A percentile compares a stretch with the other conserved stretches of the same genome.
Conservation (phyloP, 1,140 invertebrate species). For the Myzus persicae region DNA sequence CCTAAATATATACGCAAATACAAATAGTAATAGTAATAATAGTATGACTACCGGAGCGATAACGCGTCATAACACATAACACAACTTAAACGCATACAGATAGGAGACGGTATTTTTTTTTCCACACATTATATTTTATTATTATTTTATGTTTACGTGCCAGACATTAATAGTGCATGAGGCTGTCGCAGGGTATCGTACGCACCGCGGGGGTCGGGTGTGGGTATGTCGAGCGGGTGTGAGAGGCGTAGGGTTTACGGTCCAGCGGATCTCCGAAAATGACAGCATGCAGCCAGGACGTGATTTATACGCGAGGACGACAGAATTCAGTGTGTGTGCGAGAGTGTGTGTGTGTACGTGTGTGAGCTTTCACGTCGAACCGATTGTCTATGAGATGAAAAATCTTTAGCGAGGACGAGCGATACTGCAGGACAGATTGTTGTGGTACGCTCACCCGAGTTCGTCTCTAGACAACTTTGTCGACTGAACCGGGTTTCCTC, state of each 20-base stretch:
- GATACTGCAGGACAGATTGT: not conserved
- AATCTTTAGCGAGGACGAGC: not conserved
- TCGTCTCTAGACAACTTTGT: not conserved
- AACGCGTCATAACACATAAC: not conserved
- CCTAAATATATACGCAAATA: not conserved
- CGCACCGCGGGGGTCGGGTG: not conserved
- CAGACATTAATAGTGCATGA: slow-evolving; percentile 2
- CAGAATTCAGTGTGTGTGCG: not conserved
- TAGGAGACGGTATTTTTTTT: not conserved
- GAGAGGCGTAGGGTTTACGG: not conserved
- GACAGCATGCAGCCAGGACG: not conserved
- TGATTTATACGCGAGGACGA: slow-evolving; percentile 14
- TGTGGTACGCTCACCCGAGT: not conserved
- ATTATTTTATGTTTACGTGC: not conserved
- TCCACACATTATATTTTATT: not conserved
- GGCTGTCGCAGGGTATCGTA: not conserved
- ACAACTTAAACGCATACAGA: not conserved
- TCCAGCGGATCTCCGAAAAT: not conserved
- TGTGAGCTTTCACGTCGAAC: not conserved
- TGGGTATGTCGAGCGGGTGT: not conserved
- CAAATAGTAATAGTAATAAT: not conserved
- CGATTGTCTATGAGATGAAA: not conserved
- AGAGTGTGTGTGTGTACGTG: not conserved
- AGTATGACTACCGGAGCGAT: not conserved
- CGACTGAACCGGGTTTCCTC: not conserved